These are phyloP conservation scores for Pinna nobilis DNA, from an alignment of 1,140 invertebrate genomes.

Conservation along the genomic window DNA sequence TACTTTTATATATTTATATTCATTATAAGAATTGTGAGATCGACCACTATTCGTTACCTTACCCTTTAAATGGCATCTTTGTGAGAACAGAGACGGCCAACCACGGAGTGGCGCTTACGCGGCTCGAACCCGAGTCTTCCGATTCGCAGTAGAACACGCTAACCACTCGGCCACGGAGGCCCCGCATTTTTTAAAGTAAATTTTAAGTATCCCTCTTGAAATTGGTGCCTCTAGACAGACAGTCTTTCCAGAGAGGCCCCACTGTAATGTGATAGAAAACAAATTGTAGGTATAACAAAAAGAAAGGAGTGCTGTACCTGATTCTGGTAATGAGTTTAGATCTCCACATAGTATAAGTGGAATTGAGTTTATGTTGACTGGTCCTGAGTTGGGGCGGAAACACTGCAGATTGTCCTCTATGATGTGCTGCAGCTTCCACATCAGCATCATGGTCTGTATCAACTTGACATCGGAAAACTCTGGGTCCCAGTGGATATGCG, in stretches of 20 bases:
- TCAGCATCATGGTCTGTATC: slow-evolving; percentile 99
- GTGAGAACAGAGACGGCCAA: too few species aligned
- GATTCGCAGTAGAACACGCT: too few species aligned
- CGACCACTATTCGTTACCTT: too few species aligned
- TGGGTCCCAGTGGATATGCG: slow-evolving; percentile 99
- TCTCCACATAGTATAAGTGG: slow-evolving; percentile 98
- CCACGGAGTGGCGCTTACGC: too few species aligned
- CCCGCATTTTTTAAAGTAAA: not conserved
- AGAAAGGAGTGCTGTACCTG: slow-evolving; percentile 81
- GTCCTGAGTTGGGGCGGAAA: slow-evolving; percentile 72
- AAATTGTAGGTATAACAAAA: not conserved
- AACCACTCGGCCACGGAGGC: too few species aligned
- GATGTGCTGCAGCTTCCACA: slow-evolving; percentile 84
- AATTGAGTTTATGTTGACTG: slow-evolving; percentile 84
- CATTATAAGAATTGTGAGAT: too few species aligned
- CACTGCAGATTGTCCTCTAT: slow-evolving; percentile 63
- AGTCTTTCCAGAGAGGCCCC: not conserved
- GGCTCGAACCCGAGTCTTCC: too few species aligned
- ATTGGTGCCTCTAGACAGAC: not conserved
- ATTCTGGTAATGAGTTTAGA: slow-evolving; percentile 98
- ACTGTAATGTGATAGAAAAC: not conserved
- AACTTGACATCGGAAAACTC: slow-evolving; percentile 99
- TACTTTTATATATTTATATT: too few species aligned
- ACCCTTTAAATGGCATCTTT: too few species aligned
- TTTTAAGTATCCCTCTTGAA: not conserved